Conservation (phyloP, 2,888 invertebrate species). For the Brenthis ino region DNA sequence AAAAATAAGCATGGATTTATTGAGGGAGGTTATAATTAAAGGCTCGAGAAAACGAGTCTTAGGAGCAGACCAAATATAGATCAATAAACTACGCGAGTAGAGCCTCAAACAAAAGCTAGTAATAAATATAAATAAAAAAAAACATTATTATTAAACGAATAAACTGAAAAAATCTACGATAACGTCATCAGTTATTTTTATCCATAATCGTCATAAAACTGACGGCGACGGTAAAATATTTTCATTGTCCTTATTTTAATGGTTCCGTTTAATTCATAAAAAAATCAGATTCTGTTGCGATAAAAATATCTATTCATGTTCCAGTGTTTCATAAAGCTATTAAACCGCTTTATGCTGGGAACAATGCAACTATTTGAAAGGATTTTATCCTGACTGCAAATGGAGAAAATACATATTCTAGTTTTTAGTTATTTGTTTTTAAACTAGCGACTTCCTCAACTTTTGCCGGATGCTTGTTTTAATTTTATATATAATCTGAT, state of each 20-base stretch:
- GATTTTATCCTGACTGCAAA: conserved; percentile 1
- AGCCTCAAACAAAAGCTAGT: background rate
- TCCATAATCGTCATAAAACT: conserved; percentile 12
- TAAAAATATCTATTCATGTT: conserved; percentile 28
- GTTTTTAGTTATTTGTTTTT: no score
- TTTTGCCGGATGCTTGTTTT: no score
- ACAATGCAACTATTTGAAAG: conserved; percentile 12
- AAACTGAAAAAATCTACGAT: background rate
- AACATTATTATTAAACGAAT: background rate
- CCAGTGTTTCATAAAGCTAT: conserved; percentile 13
- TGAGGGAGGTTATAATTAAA: no score
- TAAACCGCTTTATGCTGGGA: conserved; percentile 12
- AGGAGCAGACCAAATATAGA: no score
- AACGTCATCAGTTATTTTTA: conserved; percentile 14
- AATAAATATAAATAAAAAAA: background rate
- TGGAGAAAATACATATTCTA: background rate
- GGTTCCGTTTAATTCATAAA: conserved; percentile 23
- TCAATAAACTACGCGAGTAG: no score
- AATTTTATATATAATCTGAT: no score
- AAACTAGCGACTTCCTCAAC: no score
- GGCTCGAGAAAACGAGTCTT: no score
- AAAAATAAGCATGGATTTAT: no score
- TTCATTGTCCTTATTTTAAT: conserved; percentile 31
- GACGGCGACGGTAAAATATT: conserved; percentile 25
- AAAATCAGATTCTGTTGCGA: conserved; percentile 21